Evolutionary conservation across 2,113 vertebrate genomes (phyloP), one percentile per base, ranked within the genome.

Genomic region (Rhinoderma darwinii): DNA sequence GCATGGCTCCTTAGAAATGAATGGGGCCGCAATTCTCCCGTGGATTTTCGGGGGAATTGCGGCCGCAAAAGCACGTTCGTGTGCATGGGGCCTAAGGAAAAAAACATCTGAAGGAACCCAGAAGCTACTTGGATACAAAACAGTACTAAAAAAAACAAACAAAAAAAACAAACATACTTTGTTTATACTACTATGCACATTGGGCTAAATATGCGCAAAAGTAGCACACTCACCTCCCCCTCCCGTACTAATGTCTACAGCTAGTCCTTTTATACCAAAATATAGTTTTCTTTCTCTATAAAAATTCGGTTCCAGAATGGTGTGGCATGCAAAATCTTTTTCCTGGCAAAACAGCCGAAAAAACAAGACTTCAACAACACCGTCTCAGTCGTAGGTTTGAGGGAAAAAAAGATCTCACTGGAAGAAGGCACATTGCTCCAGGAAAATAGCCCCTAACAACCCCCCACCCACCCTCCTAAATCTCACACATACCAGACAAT

Each of bases 401-500:
- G 68, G 68, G n/a, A 72, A 72, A 72, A 72, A 72, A 4, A 70
- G 66, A 70, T 70, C 66, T 70, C 32, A 70, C 66, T 20, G 6
- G 35, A 72, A 37, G 66, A 10, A 27, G 39, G 73, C 47, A 47
- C 18, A 70, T 44, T 27, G 43, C 73, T 76, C 20, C 73, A 30
- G 37, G 63, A 41, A 9, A 30, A 47, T 6, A 77, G 27, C 25
- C 43, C 25, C 70, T 32, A n/a, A n/a, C 35, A 4, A 72, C 68
- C 25, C 11, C 14, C 68, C 74, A 43, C 41, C 1, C 4, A 12
- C 70, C 37, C 9, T 37, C 74, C 41, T 2, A 50, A 18, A 30
- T 32, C 74, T 50, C 74, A 50, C n/a, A 50, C 74, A 50, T 18
- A 77, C 43, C 43, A 75, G 73, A 75, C 41, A 75, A 75, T n/a